Evolutionary conservation across 2,113 vertebrate genomes (phyloP).

Genomic region (Phaethornis superciliosus): DNA sequence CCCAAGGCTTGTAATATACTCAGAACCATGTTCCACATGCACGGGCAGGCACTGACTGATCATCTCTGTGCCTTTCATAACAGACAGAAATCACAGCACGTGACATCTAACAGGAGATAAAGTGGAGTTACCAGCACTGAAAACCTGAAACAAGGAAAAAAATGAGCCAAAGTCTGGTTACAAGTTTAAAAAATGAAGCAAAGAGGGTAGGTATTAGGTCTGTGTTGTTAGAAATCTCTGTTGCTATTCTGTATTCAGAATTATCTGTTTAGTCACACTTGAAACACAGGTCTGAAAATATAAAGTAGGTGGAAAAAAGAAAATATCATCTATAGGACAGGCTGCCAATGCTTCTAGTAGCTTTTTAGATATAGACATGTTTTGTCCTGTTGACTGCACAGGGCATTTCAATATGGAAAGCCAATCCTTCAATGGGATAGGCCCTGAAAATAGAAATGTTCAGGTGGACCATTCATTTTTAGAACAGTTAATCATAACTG

Average conservation of each 20-base stretch:
- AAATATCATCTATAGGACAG: not conserved
- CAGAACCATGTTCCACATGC: not conserved
- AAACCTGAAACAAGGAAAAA: not conserved
- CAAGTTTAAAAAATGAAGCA: not conserved
- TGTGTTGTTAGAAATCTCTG: not conserved
- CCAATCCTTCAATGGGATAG: not conserved
- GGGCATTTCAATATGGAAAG: not conserved
- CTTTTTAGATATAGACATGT: not conserved
- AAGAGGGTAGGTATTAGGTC: not conserved
- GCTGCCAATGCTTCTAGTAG: not conserved
- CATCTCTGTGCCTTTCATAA: not conserved
- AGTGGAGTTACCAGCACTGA: not conserved
- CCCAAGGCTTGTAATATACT: not conserved
- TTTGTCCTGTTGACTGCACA: not conserved
- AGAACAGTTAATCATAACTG: conserved; percentile 36
- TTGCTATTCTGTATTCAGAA: not conserved
- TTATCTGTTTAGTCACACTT: not conserved
- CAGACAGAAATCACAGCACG: not conserved
- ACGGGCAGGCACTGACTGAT: not conserved
- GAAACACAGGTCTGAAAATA: not conserved
- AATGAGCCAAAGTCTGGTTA: not conserved
- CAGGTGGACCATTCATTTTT: not conserved
- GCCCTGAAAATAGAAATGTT: not conserved
- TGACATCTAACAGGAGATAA: not conserved
- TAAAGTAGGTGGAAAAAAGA: not conserved